These are phyloP conservation scores for Biston stratarius DNA, from an alignment of 2,888 invertebrate species.

Conservation along the genomic window DNA sequence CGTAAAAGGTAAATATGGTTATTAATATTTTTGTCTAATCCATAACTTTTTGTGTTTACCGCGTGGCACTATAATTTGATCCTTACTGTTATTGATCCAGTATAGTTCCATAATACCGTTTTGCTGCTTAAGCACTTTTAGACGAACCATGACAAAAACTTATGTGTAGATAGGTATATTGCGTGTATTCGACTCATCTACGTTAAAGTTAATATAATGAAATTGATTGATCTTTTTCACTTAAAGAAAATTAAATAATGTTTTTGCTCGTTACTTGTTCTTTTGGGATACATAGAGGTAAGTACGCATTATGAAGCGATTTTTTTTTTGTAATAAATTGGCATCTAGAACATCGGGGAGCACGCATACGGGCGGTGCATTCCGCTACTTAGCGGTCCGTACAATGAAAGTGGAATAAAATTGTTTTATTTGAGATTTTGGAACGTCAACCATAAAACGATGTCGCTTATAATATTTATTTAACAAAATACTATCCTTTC, in stretches of 20 bases:
- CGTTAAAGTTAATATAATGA: conserved; percentile 21
- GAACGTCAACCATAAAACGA: too few species aligned
- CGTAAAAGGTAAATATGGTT: too few species aligned
- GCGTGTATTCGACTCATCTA: conserved; percentile 16
- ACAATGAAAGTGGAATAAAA: too few species aligned
- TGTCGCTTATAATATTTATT: background rate
- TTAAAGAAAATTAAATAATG: conserved; percentile 13
- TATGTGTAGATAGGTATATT: conserved; percentile 10
- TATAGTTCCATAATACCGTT: conserved; percentile 10
- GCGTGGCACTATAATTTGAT: background rate
- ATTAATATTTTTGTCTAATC: too few species aligned
- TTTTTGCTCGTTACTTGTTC: conserved; percentile 6
- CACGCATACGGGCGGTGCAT: too few species aligned
- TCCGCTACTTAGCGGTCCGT: too few species aligned
- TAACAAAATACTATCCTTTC: conserved; percentile 2
- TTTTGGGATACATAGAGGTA: conserved; percentile 3
- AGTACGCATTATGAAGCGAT: conserved; percentile 6
- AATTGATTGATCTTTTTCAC: conserved; percentile 9
- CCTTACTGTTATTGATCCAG: conserved; percentile 17
- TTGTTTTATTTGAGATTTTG: too few species aligned
- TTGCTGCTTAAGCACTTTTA: conserved; percentile 25
- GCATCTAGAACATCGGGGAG: background rate
- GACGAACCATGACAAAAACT: conserved; percentile 23
- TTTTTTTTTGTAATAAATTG: too few species aligned
- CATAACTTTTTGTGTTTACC: too few species aligned